phyloP scores from a whole-genome alignment of 2,113 vertebrate species.

The Tetraodon nigroviridis region DNA sequence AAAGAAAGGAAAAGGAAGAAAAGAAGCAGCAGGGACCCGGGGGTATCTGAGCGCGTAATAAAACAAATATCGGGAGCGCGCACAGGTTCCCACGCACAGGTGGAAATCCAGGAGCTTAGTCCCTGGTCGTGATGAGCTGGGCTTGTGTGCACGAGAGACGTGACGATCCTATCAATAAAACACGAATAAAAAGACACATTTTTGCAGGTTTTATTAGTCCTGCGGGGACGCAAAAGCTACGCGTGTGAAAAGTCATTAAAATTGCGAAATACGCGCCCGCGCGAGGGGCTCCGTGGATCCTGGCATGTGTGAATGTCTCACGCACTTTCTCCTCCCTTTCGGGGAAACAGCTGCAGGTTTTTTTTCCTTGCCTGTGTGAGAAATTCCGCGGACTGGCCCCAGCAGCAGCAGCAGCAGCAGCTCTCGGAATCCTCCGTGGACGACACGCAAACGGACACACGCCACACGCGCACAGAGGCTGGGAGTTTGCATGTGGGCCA shows the following conservation, averaged over 20 bases:
- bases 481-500: background rate
- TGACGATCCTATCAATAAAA: no score
- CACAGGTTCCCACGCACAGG: no score
- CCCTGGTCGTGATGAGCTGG: no score
- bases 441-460: background rate
- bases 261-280: no score
- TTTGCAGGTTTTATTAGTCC: no score
- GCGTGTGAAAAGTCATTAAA: no score
- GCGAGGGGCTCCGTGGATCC: no score
- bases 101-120: no score
- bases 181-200: no score
- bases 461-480: background rate
- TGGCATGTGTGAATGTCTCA: background rate
- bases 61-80: constrained; percentile 22
- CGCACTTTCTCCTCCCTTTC: constrained; percentile 10
- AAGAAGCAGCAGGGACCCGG: background rate
- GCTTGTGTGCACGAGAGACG: no score
- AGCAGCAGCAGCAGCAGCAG: constrained; percentile 25
- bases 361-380: constrained; percentile 31
- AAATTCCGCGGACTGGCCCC: constrained; percentile 28
- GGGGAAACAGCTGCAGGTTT: constrained; percentile 17
- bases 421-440: constrained; percentile 2
- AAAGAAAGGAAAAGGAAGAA: constrained; percentile 2
- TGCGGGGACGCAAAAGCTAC: no score
- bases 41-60: constrained; percentile 22